A percentile compares a stretch with the other conserved stretches of the same genome.
Evolutionary conservation across 2,113 vertebrate species (phyloP).

Genomic region (Pyrgilauda ruficollis): DNA sequence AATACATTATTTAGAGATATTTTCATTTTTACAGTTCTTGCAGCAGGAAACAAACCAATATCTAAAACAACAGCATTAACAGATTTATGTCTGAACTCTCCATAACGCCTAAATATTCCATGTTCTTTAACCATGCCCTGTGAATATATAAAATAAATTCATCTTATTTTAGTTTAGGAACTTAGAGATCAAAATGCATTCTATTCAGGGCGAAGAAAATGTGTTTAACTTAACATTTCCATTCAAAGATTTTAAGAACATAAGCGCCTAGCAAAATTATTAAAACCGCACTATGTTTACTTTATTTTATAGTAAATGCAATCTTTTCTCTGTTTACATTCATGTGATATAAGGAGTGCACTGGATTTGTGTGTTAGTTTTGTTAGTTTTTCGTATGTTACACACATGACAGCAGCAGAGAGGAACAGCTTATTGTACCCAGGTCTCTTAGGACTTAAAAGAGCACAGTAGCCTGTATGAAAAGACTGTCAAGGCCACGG

Average conservation of each 20-base stretch:
- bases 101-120: neutral
- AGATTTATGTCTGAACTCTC: neutral
- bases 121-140: neutral
- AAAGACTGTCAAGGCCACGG: neutral
- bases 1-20: neutral
- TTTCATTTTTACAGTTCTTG: neutral
- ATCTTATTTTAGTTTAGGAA: neutral
- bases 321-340: neutral
- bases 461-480: too few relatives aligned
- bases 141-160: neutral
- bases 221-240: neutral
- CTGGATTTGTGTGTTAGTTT: neutral
- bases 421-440: neutral
- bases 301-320: neutral
- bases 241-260: neutral
- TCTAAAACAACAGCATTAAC: neutral
- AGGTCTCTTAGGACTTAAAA: neutral
- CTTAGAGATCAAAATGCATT: neutral
- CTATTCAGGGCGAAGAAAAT: neutral
- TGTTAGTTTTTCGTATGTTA: neutral
- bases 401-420: neutral
- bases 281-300: neutral
- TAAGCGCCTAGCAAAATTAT: neutral
- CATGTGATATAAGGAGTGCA: neutral
- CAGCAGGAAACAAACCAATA: neutral